Base-by-base conservation (phyloP, 2,888 invertebrate species). In the Conistra vaccinii region DNA sequence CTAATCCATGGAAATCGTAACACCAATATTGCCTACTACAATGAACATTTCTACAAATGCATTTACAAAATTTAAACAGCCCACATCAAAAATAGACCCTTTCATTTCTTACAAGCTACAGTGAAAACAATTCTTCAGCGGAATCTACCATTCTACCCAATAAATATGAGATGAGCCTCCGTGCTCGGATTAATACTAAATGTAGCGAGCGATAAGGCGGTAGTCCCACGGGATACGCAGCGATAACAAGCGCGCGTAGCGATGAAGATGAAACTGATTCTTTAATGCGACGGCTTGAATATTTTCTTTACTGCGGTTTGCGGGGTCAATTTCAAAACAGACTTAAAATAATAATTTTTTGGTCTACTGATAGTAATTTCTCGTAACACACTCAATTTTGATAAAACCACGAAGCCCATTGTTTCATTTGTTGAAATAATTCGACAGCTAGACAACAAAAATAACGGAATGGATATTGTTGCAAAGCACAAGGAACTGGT, bases 161-260 rank as follows among this genome's bases (percentile, higher is more conserved):
- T 78, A 78, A 73, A 78, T 78, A 73, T 66, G 20, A 45, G 60
- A 78, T 66, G 78, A 72, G 26, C n/a, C 14, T 42, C 76, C 70
- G 76, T 35, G 51, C 20, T 58, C 23, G 26, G 65, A 39, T 78
- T 66, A 78, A 78, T 78, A 78, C 39, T 78, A 73, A 73, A 78
- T 78, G 78, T 72, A 65, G 14, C 35, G 35, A 29, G 32, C 76
- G 65, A 72, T 78, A 78, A 61, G 78, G 55, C 55, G 0, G 17
- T 23, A 20, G 78, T 55, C 78, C 60, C 78, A 14, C 14, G 65
- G 72, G 78, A 32, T 2, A 0, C 60, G 77, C 2, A 45, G 72
- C 72, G 78, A 60, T 78, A 77, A 78, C 72, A 61, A 23, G 57
- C 76, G 12, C 17, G n/a, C n/a, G 32, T 53, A 61, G 29, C 55